A percentile compares a stretch with the other conserved stretches of the same genome.
These are phyloP conservation scores for Prorops nasuta DNA, from an alignment of 1,140 invertebrate species.

Conservation along the genomic window DNA sequence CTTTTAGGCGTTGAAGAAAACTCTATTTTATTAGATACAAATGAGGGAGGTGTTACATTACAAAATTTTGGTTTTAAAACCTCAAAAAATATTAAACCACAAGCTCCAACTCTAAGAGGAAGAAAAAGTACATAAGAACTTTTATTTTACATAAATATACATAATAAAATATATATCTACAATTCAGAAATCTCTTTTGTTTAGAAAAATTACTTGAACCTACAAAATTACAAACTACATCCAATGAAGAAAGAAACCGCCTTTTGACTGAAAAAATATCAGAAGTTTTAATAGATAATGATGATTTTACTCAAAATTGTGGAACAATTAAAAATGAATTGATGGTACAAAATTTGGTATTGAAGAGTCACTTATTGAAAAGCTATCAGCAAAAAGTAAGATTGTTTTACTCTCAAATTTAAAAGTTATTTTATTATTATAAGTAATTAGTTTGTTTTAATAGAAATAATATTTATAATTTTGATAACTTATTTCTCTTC, in stretches of 20 bases:
- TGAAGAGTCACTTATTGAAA: background rate
- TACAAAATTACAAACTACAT: conserved; percentile 46
- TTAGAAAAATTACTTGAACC: conserved; percentile 15
- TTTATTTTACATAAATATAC: background rate
- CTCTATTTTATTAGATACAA: background rate
- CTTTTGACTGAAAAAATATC: conserved; percentile 56
- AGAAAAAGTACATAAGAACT: background rate
- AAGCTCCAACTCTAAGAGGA: background rate
- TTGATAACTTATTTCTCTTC: conserved; percentile 12
- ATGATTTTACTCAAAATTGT: conserved; percentile 34
- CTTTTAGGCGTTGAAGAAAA: background rate
- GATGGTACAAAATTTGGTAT: conserved; percentile 23
- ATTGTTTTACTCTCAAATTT: background rate
- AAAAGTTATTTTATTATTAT: background rate
- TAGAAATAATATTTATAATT: no score
- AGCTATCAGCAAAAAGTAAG: background rate
- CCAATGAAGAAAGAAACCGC: conserved; percentile 48
- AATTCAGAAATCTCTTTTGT: conserved; percentile 8
- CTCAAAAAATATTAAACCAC: conserved; percentile 19
- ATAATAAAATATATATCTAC: conserved; percentile 10
- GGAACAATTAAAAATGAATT: conserved; percentile 13
- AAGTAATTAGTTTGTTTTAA: no score
- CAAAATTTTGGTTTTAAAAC: conserved; percentile 47
- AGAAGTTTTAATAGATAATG: conserved; percentile 46
- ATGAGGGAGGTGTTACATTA: conserved; percentile 35